phyloP scores from a whole-genome alignment of 2,888 invertebrate genomes.

The Pardosa pseudoannulata region DNA sequence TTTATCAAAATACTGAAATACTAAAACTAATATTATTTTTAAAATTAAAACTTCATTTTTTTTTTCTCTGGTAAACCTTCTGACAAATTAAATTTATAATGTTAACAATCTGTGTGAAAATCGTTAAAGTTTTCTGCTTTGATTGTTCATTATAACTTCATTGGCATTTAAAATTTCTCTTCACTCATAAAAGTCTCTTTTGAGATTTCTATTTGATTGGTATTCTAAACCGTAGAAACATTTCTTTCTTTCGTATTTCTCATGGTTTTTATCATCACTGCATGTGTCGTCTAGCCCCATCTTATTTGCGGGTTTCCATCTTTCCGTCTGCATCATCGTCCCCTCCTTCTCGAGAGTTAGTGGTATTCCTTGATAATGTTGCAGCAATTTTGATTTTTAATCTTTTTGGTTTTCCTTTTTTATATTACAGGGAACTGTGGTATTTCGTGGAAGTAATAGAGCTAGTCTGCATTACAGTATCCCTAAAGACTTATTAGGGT shows the following conservation, averaged over 20 bases:
- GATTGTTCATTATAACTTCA: too few relatives aligned
- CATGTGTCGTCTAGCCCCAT: constrained; percentile 62
- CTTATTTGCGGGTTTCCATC: constrained; percentile 50
- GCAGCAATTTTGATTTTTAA: neutral
- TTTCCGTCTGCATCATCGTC: constrained; percentile 35
- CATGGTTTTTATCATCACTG: constrained; percentile 35
- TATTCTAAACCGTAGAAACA: neutral
- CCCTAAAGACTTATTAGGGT: constrained; percentile 80
- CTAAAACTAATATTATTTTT: too few relatives aligned
- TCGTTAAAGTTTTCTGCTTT: too few relatives aligned
- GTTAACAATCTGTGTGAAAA: too few relatives aligned
- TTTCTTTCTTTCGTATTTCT: neutral
- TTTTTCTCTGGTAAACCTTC: too few relatives aligned
- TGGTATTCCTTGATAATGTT: constrained; percentile 55
- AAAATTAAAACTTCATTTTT: too few relatives aligned
- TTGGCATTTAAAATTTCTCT: too few relatives aligned
- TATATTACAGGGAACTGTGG: constrained; percentile 84
- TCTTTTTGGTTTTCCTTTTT: constrained; percentile 74
- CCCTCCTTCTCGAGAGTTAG: constrained; percentile 62
- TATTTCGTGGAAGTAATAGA: constrained; percentile 84
- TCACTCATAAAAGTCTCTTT: too few relatives aligned
- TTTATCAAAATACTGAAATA: too few relatives aligned
- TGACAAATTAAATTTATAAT: too few relatives aligned
- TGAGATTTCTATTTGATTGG: neutral
- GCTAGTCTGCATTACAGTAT: constrained; percentile 87